Evolutionary conservation across 1,140 invertebrate species (phyloP), one percentile per base, ranked within the genome.

Genomic region (Stegodyphus mimosarum): DNA sequence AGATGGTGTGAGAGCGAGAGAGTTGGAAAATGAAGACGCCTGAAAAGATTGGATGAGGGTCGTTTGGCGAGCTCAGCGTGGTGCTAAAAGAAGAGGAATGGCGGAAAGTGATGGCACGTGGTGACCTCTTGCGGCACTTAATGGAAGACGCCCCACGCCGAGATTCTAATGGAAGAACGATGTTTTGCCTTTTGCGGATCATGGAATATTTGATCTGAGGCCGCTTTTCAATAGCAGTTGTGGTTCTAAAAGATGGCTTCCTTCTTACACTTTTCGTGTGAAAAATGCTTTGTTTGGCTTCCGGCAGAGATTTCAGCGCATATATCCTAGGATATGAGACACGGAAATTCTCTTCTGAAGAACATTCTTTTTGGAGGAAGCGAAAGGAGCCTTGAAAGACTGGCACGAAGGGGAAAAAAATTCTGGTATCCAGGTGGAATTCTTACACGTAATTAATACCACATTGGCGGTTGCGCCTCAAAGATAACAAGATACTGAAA

Each of bases 141-240:
- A 84, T 84, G 81, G 81, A 84, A 84, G 73, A 84, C 73, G 71
- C 71, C 80, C 80, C 71, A 48, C 71, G 69, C 73, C 18, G 72
- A 48, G 81, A 76, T 84, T 84, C 81, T 84, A 84, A 84, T 84
- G 81, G 81, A 84, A 84, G 81, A 84, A 84, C 66, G 72, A 50
- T 84, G 81, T 84, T 70, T 63, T 48, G 80, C 71, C 81, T 84
- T 84, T 76, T 76, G 72, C 81, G 81, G 81, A 84, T 84, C 81
- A 76, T 75, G 64, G 81, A 75, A 84, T 84, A 84, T 84, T 84
- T 84, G 81, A 84, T 84, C 81, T 60, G 74, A 52, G 5, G 49
- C 71, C 70, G 50, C 51, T 80, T 80, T 83, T 73, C 60, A 83
- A 83, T 74, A 55, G 79, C 64, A 18, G 11, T 33, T 33, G 33